Percentiles rank a stretch among this genome's conserved stretches.
Evolutionary conservation across 2,888 invertebrate species (phyloP).

Genomic region (Tineola bisselliella): DNA sequence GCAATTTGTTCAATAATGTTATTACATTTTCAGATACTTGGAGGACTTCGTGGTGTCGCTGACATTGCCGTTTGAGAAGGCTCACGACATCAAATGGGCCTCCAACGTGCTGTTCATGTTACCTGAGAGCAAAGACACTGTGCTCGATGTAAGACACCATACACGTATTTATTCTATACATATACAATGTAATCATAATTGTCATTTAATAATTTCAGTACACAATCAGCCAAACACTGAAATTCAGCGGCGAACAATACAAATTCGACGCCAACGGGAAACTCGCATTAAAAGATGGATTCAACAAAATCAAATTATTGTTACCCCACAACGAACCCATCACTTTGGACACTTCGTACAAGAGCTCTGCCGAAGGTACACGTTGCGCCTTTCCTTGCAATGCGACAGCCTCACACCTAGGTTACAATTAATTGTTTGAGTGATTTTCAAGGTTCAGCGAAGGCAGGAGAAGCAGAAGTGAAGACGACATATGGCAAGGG

Average conservation of each 20-base stretch:
- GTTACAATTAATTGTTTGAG: no score
- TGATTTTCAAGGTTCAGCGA: constrained; percentile 32
- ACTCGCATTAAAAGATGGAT: constrained; percentile 36
- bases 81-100: constrained; percentile 65
- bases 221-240: constrained; percentile 41
- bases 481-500: constrained; percentile 53
- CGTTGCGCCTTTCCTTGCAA: no score
- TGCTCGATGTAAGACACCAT: constrained; percentile 44
- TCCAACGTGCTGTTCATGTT: constrained; percentile 37
- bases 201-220: constrained; percentile 25
- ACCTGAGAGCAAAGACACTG: constrained; percentile 43
- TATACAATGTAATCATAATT: constrained; percentile 36
- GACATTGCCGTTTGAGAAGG: constrained; percentile 65
- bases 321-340: constrained; percentile 60
- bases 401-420: no score
- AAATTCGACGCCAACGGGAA: constrained; percentile 53
- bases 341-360: constrained; percentile 49
- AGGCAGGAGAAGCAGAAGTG: constrained; percentile 33
- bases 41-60: constrained; percentile 58
- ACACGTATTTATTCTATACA: no score
- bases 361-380: constrained; percentile 39
- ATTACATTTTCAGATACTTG: constrained; percentile 33
- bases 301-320: constrained; percentile 41
- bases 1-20: no score
- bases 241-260: constrained; percentile 65